Percentiles rank a stretch among this genome's conserved stretches.
phyloP scores from a whole-genome alignment of 2,113 vertebrate genomes.

The Rhegmatorhina hoffmannsi region DNA sequence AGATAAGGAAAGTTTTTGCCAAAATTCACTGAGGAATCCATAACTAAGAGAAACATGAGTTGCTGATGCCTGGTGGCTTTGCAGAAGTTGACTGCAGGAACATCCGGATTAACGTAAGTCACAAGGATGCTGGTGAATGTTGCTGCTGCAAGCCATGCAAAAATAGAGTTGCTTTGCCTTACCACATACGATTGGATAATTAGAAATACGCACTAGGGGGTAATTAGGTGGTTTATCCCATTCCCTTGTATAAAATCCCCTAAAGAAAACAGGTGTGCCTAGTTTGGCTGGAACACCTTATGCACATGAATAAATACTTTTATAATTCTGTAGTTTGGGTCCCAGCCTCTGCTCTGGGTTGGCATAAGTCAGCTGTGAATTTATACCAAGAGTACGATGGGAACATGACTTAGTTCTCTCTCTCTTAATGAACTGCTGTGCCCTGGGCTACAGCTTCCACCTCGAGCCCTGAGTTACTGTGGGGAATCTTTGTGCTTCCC shows the following conservation, averaged over 20 bases:
- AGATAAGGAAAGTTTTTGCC: background rate
- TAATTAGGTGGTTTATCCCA: background rate
- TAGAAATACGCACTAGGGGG: background rate
- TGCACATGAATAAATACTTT: background rate
- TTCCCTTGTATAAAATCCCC: background rate
- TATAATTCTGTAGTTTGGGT: background rate
- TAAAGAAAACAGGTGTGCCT: background rate
- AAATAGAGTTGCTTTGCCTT: background rate
- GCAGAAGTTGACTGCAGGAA: background rate
- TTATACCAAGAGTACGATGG: accelerated
- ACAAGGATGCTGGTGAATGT: background rate
- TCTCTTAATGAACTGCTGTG: background rate
- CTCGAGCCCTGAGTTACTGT: accelerated
- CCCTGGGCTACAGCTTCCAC: background rate
- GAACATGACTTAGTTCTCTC: background rate
- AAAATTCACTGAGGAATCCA: accelerated
- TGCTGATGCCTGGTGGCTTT: background rate
- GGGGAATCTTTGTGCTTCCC: accelerated
- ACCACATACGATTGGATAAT: background rate
- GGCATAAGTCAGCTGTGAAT: background rate
- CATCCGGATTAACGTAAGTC: background rate
- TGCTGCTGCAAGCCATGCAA: background rate
- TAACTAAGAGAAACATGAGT: background rate
- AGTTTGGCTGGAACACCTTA: background rate
- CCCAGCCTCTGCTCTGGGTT: background rate